phyloP scores from a whole-genome alignment of 2,797 vertebrate genomes.

The Rhynchotus rufescens region DNA sequence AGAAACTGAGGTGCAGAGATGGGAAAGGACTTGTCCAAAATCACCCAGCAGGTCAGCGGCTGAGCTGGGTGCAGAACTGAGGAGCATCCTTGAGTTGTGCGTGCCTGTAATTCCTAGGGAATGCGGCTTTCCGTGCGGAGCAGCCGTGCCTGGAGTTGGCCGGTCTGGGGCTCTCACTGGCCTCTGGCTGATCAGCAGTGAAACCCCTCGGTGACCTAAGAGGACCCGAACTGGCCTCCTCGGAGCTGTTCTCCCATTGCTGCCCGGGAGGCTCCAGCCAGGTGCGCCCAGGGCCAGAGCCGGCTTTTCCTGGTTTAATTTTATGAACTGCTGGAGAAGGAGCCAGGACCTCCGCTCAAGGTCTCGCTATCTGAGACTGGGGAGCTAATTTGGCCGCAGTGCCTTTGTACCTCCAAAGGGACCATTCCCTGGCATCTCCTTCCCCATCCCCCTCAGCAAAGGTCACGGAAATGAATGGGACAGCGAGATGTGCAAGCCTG shows the following conservation, averaged over 20 bases:
- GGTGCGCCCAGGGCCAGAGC: not conserved
- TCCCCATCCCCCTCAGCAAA: slow-evolving; percentile 51
- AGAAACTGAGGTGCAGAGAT: slow-evolving; percentile 41
- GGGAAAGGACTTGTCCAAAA: slow-evolving; percentile 6
- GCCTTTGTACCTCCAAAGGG: not conserved
- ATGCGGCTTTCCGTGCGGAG: not conserved
- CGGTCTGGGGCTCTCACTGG: not conserved
- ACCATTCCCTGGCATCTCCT: slow-evolving; percentile 33
- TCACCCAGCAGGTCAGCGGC: not conserved
- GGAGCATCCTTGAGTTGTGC: slow-evolving; percentile 1
- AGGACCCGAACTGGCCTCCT: not conserved
- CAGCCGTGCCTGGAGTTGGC: not conserved
- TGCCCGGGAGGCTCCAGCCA: not conserved
- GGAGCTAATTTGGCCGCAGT: not conserved
- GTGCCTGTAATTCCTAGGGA: not conserved
- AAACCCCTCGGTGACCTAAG: not conserved
- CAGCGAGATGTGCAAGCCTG: slow-evolving; percentile 50
- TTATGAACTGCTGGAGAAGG: not conserved
- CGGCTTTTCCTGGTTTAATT: not conserved
- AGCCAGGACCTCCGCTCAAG: not conserved
- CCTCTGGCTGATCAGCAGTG: not conserved
- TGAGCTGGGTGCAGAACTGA: slow-evolving; percentile 22
- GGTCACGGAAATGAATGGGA: slow-evolving; percentile 75
- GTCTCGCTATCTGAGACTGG: not conserved
- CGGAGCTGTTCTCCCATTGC: not conserved